Percentiles rank a stretch among this genome's conserved stretches.
Evolutionary conservation across 2,797 vertebrate genomes (phyloP).

Genomic region (Pangasius mekongensis): DNA sequence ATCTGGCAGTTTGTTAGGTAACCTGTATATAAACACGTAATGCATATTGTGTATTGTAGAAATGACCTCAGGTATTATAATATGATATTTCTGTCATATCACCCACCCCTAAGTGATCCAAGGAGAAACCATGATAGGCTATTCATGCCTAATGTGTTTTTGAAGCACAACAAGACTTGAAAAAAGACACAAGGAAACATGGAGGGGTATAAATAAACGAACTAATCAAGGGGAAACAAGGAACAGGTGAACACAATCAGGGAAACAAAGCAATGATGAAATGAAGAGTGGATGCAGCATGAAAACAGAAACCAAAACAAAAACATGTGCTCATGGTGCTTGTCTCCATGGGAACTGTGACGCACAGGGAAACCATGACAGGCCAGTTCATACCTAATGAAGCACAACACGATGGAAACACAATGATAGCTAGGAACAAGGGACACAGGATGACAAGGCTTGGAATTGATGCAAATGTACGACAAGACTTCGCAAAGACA

Average conservation of each 20-base stretch:
- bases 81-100: neutral
- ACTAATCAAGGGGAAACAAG: neutral
- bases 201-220: neutral
- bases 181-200: neutral
- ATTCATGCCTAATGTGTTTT: neutral
- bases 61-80: neutral
- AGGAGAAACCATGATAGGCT: neutral
- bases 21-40: neutral
- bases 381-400: neutral
- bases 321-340: neutral
- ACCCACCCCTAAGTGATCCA: neutral
- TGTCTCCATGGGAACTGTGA: neutral
- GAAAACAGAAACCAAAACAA: slow-evolving; percentile 19
- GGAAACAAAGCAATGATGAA: neutral
- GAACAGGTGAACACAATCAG: neutral
- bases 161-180: neutral
- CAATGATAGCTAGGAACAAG: neutral
- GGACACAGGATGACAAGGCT: neutral
- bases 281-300: neutral
- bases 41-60: neutral
- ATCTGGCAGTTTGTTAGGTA: neutral
- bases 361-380: neutral
- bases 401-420: neutral
- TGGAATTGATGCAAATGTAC: neutral
- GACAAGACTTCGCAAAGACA: neutral